Percentiles rank a stretch among this genome's conserved stretches.
Conservation (phyloP, 2,113 vertebrate species). For the Dicrurus megarhynchus region DNA sequence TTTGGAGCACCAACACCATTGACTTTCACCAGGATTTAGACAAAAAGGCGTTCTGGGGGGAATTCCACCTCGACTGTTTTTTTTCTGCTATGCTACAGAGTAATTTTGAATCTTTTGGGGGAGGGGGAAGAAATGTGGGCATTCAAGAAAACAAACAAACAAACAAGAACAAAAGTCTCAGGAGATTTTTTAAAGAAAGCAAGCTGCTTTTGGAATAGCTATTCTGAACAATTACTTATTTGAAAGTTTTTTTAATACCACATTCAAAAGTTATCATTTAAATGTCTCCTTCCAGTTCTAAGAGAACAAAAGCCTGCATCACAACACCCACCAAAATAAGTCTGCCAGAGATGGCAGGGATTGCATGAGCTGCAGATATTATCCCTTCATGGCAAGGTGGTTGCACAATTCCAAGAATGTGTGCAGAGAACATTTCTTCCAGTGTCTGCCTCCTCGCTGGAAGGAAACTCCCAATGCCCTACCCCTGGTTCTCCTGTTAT, state of each 20-base stretch:
- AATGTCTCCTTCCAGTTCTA: neutral
- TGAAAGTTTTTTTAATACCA: neutral
- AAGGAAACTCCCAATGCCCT: neutral
- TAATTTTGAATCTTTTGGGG: neutral
- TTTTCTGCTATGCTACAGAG: neutral
- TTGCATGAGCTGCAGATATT: neutral
- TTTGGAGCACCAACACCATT: neutral
- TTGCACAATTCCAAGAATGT: neutral
- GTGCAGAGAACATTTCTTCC: neutral
- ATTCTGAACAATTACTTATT: neutral
- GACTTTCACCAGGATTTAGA: neutral
- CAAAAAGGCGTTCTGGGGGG: neutral
- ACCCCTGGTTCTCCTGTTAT: neutral
- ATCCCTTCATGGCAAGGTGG: neutral
- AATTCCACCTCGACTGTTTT: neutral
- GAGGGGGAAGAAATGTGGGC: fast-evolving
- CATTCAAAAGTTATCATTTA: neutral
- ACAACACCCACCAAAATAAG: neutral
- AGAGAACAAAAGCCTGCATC: neutral
- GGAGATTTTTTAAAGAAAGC: neutral
- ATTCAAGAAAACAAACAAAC: neutral
- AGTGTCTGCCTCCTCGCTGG: neutral
- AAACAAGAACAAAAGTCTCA: neutral
- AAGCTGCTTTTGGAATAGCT: neutral
- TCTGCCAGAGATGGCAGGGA: neutral